Percentiles rank a stretch among this genome's conserved stretches.
phyloP scores from a whole-genome alignment of 2,888 invertebrate species.

The Acheta domesticus region DNA sequence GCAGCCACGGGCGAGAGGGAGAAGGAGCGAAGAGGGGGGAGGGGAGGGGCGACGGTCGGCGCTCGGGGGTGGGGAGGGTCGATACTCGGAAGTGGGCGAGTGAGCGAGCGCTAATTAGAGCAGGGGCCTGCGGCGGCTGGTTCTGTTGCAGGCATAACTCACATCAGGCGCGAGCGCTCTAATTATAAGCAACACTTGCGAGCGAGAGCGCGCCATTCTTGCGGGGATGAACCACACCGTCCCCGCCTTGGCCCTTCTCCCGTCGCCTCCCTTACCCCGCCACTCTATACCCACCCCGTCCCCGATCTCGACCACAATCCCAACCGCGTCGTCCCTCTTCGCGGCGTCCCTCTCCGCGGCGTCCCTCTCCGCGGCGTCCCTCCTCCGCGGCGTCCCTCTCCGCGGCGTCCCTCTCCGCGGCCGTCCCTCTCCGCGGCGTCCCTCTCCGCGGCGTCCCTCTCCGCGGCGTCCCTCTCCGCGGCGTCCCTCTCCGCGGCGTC shows the following conservation, averaged over 20 bases:
- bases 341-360: no score
- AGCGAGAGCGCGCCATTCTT: neutral
- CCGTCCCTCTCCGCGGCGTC: no score
- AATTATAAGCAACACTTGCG: constrained; percentile 18
- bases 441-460: no score
- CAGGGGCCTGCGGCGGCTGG: neutral
- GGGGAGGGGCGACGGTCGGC: neutral
- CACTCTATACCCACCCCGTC: no score
- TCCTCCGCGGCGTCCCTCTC: no score
- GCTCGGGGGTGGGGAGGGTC: neutral
- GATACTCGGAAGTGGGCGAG: neutral
- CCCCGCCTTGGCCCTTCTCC: neutral
- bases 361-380: no score
- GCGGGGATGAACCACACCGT: neutral
- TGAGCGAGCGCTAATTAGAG: constrained; percentile 5
- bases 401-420: no score
- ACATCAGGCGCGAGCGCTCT: neutral
- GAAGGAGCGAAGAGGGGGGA: neutral
- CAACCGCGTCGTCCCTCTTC: no score
- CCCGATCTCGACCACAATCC: no score
- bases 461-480: no score
- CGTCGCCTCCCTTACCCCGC: no score
- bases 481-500: no score
- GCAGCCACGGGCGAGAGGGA: neutral
- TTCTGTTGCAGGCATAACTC: constrained; percentile 8